Conservation (phyloP, 2,888 invertebrate species). For the Malthinus seriepunctatus region DNA sequence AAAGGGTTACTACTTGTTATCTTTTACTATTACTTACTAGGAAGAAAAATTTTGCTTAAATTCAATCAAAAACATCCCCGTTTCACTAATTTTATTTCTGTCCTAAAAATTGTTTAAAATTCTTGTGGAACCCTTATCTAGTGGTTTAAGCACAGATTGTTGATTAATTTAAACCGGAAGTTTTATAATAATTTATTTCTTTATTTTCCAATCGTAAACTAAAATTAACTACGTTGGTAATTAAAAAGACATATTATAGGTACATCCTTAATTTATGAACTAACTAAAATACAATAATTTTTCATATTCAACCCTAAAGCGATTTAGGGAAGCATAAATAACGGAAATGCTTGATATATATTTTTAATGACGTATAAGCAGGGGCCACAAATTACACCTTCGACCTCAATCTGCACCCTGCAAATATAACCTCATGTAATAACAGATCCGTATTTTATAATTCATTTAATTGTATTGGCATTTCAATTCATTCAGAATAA, state of each 20-base stretch:
- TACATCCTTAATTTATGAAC: constrained; percentile 39
- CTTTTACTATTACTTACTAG: too few relatives aligned
- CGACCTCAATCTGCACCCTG: constrained; percentile 45
- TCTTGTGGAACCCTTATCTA: too few relatives aligned
- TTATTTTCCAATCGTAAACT: constrained; percentile 33
- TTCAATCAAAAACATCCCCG: too few relatives aligned
- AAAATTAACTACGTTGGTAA: constrained; percentile 42
- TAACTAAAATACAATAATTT: constrained; percentile 37
- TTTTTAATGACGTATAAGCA: constrained; percentile 48
- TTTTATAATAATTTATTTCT: constrained; percentile 2
- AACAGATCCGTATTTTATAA: constrained; percentile 32
- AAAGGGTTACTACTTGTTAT: too few relatives aligned
- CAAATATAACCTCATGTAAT: constrained; percentile 36
- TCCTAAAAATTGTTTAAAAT: too few relatives aligned
- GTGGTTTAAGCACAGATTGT: constrained; percentile 2
- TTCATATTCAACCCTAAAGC: constrained; percentile 31
- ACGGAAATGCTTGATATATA: constrained; percentile 41
- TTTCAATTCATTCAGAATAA: neutral
- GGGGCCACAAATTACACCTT: constrained; percentile 49
- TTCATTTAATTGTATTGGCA: constrained; percentile 3
- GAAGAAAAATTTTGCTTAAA: too few relatives aligned
- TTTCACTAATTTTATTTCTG: too few relatives aligned
- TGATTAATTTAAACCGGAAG: constrained; percentile 22
- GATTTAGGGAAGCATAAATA: constrained; percentile 36
- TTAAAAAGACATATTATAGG: constrained; percentile 46